Base-by-base conservation (phyloP, 2,113 vertebrate genomes). In the Phalacrocorax pelagicus region DNA sequence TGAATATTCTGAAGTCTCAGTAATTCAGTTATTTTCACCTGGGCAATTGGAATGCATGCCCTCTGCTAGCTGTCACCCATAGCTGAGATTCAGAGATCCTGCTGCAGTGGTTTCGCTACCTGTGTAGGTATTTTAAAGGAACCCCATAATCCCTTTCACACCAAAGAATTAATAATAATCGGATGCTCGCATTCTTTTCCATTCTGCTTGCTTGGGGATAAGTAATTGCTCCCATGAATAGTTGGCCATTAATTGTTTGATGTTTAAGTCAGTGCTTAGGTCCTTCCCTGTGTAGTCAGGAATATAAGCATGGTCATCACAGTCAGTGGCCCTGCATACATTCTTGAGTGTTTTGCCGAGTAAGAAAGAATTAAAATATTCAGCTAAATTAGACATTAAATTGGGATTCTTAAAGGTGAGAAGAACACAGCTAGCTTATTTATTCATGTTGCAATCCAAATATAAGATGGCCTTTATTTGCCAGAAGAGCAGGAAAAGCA, bases 1-100 rank as follows among this genome's bases (percentile, higher is more conserved):
- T 79, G 92, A 44, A 30, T 94, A 30, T 92, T 89, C 36, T 81
- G 61, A 55, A 79, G 34, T 26, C 80, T 91, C 30, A 19, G n/a
- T 44, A 69, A 17, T 69, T 69, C 29, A 29, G 27, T 57, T 65
- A 10, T 32, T 93, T 83, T 88, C 32, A 44, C 38, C 40, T 83
- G 71, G 36, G 36, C 51, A 32, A 1, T 23, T 1, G 9, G 30
- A 52, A 14, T 23, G 46, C 7, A 0, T 84, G 29, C 21, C 51
- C 47, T 67, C 32, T 90, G 21, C 80, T 13, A 22, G 51, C 65
- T 82, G n/a, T 54, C 71, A 63, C 32, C 61, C 22, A 1, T 13
- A 32, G 12, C 0, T 73, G 58, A 59, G 46, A 67, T 63, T 80
- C 5, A 32, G 69, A 38, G 14, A 55, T 44, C 59, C 67, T 24